Percentiles rank a stretch among this genome's conserved stretches.
phyloP scores from a whole-genome alignment of 2,113 vertebrate species.

The Macquaria ambigua region DNA sequence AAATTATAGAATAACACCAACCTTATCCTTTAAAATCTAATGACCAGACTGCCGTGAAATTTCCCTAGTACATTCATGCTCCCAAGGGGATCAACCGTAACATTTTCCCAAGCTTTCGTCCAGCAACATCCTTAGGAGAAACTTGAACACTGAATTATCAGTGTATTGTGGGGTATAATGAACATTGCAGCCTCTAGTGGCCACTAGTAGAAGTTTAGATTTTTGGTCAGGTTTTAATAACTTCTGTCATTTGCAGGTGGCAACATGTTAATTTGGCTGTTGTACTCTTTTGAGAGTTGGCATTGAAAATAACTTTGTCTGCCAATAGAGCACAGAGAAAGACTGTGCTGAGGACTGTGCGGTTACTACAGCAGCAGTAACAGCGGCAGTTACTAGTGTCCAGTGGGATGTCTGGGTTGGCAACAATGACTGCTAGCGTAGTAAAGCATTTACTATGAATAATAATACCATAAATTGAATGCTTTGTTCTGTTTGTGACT shows the following conservation, averaged over 20 bases:
- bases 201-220: neutral
- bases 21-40: neutral
- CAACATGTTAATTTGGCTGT: neutral
- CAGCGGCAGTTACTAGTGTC: neutral
- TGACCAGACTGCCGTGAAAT: neutral
- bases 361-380: neutral
- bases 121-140: neutral
- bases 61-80: no score
- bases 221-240: neutral
- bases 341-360: neutral
- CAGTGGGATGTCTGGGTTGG: neutral
- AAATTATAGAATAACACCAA: no score
- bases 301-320: neutral
- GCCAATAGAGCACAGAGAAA: neutral
- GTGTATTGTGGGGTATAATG: no score
- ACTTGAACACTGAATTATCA: neutral
- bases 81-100: neutral
- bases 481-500: conserved; percentile 38
- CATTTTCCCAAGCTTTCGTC: neutral
- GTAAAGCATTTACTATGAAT: neutral
- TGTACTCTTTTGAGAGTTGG: neutral
- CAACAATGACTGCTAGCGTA: neutral
- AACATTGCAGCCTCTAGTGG: no score
- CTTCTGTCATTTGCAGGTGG: neutral
- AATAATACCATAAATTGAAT: neutral